Percentiles rank a stretch among this genome's conserved stretches.
phyloP scores from a whole-genome alignment of 2,797 vertebrate genomes.

The Sphaeramia orbicularis region DNA sequence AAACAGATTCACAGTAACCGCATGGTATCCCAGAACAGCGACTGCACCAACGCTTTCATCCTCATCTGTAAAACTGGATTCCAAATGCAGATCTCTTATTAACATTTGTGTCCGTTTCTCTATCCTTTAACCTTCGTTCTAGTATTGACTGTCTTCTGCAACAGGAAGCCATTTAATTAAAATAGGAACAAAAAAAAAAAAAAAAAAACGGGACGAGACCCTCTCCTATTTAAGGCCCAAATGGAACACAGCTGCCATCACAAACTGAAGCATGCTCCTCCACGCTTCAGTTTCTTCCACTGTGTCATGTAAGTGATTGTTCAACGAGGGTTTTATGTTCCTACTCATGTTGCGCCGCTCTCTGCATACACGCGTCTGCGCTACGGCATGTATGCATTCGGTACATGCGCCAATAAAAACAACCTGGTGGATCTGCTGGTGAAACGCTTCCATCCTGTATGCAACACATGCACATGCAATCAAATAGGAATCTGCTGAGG shows the following conservation, averaged over 20 bases:
- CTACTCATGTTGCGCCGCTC: constrained; percentile 27
- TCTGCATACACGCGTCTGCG: constrained; percentile 1
- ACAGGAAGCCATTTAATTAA: constrained; percentile 46
- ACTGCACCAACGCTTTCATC: constrained; percentile 25
- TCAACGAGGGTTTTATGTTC: constrained; percentile 45
- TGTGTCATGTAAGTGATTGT: constrained; percentile 30
- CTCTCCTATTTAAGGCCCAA: constrained; percentile 59
- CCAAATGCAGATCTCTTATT: constrained; percentile 1
- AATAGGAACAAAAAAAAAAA: constrained; percentile 8
- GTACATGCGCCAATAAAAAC: constrained; percentile 7
- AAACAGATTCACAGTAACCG: constrained; percentile 13
- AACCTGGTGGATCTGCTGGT: too few species aligned
- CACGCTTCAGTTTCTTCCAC: constrained; percentile 28
- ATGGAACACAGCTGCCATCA: constrained; percentile 69
- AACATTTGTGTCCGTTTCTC: neutral
- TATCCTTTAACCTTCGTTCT: constrained; percentile 26
- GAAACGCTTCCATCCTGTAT: too few species aligned
- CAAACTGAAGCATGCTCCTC: constrained; percentile 50
- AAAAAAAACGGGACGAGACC: constrained; percentile 40
- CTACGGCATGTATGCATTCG: neutral
- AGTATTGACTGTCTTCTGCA: constrained; percentile 22
- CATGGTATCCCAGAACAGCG: constrained; percentile 14
- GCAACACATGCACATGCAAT: neutral
- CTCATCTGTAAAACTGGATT: constrained; percentile 6
- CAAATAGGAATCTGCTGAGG: constrained; percentile 30